phyloP scores from a whole-genome alignment of 1,140 invertebrate species.

The Probaryconus sp. region DNA sequence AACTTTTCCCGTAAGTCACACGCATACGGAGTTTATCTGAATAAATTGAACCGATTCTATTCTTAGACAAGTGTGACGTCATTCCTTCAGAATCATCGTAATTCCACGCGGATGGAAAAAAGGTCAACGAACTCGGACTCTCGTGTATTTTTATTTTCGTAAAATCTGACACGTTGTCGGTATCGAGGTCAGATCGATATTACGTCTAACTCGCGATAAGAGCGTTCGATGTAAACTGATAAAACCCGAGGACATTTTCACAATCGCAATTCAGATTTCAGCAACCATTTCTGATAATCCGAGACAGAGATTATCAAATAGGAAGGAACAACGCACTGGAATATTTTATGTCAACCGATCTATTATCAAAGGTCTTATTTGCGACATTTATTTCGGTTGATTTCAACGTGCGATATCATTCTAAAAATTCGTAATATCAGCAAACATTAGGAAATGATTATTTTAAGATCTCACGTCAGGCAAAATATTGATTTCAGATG shows the following conservation, averaged over 20 bases:
- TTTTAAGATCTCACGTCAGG: no score
- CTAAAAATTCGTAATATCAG: no score
- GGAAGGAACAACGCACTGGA: background rate
- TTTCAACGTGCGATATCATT: no score
- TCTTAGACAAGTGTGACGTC: conserved; percentile 49
- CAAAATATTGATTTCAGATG: no score
- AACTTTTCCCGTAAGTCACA: conserved; percentile 10
- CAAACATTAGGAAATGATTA: no score
- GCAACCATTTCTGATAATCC: conserved; percentile 7
- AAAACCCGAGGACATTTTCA: conserved; percentile 27
- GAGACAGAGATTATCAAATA: background rate
- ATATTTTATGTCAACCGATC: background rate
- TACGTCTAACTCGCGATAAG: conserved; percentile 46
- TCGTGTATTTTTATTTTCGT: conserved; percentile 64
- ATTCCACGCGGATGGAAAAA: conserved; percentile 32
- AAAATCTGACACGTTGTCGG: conserved; percentile 53
- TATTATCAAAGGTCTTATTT: no score
- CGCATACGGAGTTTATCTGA: conserved; percentile 34
- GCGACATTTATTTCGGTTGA: no score
- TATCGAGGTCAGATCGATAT: conserved; percentile 62
- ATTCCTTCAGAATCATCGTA: conserved; percentile 51
- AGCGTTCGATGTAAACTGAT: conserved; percentile 44
- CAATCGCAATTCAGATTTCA: conserved; percentile 16
- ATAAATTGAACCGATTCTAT: conserved; percentile 39
- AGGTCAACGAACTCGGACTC: conserved; percentile 51